Base-by-base conservation (phyloP, 2,888 invertebrate species). In the Perdita meconis region DNA sequence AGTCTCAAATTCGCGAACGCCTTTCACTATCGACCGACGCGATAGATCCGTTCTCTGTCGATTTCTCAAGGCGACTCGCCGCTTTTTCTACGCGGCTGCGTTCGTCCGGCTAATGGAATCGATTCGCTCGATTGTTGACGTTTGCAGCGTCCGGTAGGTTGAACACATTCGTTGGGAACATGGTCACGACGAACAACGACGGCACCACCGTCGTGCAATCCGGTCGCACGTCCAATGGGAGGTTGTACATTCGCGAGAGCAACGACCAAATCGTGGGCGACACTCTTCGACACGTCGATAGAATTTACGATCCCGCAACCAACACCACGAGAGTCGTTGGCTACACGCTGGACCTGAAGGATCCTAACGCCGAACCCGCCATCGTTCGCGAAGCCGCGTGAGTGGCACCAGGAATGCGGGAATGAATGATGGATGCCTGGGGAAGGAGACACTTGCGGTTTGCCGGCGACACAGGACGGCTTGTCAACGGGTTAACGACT, bases 321-420 rank as follows among this genome's bases (percentile, higher is more conserved):
- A 76, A 74, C 13, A 24, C 8, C 2, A 30, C 57, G 0, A 74
- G 82, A 22, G 79, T 79, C 40, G 13, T 47, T 12, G 75, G 67
- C 5, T 88, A 80, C 60, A 86, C 80, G 13, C 34, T 87, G 4
- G 70, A 90, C 30, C 71, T 89, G 10, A 77, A 61, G 10, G 78
- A 86, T 65, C 85, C 88, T 0, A 63, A 68, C 0, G 85, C 89
- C 0, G 78, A 81, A 50, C 88, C 86, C 1, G 80, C 87, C 12
- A 63, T 64, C 5, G 30, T 81, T 24, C 34, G 40, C 13, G 22
- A 38, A 5, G 1, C 36, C 10, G 42, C 3, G 10, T 24, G 42
- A 64, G n/a, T 6, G 4, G 30, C 30, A 6, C 3, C 30, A 30
- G 30, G 13, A 60, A 34, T 13, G 22, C 36, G 47, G 22, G 19